These are phyloP conservation scores for Drosophila funebris DNA, from an alignment of 1,140 invertebrate species.

Conservation along the genomic window DNA sequence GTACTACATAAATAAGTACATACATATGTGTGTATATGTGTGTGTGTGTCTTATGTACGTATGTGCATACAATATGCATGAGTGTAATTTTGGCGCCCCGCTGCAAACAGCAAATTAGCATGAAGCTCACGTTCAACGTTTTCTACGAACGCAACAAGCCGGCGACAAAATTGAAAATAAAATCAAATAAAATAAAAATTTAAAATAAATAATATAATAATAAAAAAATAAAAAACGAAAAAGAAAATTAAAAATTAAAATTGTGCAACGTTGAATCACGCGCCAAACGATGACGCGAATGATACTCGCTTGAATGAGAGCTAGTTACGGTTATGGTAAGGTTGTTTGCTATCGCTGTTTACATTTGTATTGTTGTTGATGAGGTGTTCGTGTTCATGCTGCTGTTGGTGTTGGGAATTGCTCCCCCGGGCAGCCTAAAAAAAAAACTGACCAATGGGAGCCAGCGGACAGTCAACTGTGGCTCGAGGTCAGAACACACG, in stretches of 20 bases:
- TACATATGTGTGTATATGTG: background rate
- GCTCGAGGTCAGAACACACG: slow-evolving; percentile 35
- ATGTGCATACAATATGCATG: slow-evolving; percentile 13
- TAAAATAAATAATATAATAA: slow-evolving; percentile 11
- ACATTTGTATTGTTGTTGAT: slow-evolving; percentile 1
- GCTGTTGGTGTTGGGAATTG: slow-evolving; percentile 13
- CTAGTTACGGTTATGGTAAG: slow-evolving; percentile 38
- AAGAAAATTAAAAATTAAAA: slow-evolving; percentile 16
- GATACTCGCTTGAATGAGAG: slow-evolving; percentile 15
- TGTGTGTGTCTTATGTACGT: slow-evolving; percentile 6
- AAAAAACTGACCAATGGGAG: slow-evolving; percentile 49
- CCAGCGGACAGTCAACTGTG: slow-evolving; percentile 22
- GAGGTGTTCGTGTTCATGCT: slow-evolving; percentile 22
- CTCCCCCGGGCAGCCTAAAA: slow-evolving; percentile 41
- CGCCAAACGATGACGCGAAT: slow-evolving; percentile 36
- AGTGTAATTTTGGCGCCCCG: slow-evolving; percentile 36
- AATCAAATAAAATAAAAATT: slow-evolving; percentile 1
- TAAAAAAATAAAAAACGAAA: background rate
- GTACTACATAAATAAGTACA: background rate
- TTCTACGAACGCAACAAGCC: slow-evolving; percentile 59
- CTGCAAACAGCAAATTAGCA: slow-evolving; percentile 58
- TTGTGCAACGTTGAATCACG: slow-evolving; percentile 56
- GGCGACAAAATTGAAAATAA: slow-evolving; percentile 53
- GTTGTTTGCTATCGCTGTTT: slow-evolving; percentile 4
- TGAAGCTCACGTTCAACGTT: slow-evolving; percentile 72